Evolutionary conservation across 2,888 invertebrate species (phyloP), one percentile per base, ranked within the genome.

Genomic region (Nomada ferruginata): DNA sequence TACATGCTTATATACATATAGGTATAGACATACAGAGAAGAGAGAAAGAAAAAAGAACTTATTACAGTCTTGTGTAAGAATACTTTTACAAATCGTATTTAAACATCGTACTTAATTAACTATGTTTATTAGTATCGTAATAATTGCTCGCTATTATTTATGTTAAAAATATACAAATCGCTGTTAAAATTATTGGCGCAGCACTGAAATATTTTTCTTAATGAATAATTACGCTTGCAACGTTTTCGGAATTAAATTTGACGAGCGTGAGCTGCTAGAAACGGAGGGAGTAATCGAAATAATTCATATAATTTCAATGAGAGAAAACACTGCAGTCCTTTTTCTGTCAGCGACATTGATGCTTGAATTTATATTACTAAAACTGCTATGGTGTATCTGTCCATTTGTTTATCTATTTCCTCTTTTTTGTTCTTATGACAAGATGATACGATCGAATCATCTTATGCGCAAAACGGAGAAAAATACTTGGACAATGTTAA

Each of bases 101-200:
- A 83, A 85, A 82, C 60, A 75, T 76, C 76, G 87, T 87, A 88
- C 85, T 86, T 88, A 87, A 87, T 84, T 79, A 79, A 85, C 60
- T 68, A 72, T 64, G 71, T 76, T 80, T 77, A 82, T 84, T 82
- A 79, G 66, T 82, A 76, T 59, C 68, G 65, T 60, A 80, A 85
- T 15, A 52, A 63, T 44, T 63, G 79, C 79, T 69, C 73, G 65
- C 79, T 84, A 81, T 76, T 85, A 83, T 87, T 87, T 81, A 79
- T 77, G 36, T 77, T 79, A 73, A 53, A 68, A 57, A 82, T 64
- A 80, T 68, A 71, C 55, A 71, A 87, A 77, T 79, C 59, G 47
- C 76, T 76, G 63, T 80, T 87, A 73, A 84, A 64, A 57, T 77
- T 52, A 79, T 71, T 71, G 79, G 66, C 59, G 76, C 72, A 78